Percentiles rank a stretch among this genome's conserved stretches.
These are phyloP conservation scores for Columba livia DNA, from an alignment of 2,113 vertebrate genomes.

Conservation along the genomic window DNA sequence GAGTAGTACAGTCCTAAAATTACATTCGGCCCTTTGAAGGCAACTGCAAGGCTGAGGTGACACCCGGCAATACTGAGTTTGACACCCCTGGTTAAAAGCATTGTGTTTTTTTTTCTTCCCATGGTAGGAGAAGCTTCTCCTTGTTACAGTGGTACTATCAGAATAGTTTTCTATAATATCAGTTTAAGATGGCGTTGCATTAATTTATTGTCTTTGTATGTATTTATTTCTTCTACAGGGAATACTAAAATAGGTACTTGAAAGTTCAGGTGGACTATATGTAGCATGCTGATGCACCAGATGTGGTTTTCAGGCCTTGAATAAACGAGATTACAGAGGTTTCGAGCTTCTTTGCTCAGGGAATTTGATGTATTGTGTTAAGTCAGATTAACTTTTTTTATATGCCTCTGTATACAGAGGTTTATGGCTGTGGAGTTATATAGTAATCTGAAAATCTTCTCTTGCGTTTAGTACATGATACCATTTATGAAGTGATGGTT, in stretches of 20 bases:
- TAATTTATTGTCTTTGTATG: neutral
- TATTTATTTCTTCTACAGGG: neutral
- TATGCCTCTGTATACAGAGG: neutral
- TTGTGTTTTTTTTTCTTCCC: neutral
- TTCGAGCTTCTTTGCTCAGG: neutral
- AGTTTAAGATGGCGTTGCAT: neutral
- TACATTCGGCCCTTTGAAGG: too few species aligned
- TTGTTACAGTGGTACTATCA: accelerated
- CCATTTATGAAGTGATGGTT: neutral
- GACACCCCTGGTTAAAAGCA: too few species aligned
- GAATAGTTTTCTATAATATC: neutral
- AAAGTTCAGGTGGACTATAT: neutral
- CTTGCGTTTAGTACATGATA: neutral
- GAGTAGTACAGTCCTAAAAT: too few species aligned
- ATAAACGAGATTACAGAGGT: constrained; percentile 18
- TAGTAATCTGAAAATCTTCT: neutral
- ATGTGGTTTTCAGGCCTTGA: neutral
- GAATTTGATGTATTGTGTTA: neutral
- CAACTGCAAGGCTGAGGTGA: too few species aligned
- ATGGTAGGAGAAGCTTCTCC: neutral
- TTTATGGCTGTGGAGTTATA: neutral
- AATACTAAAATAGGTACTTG: neutral
- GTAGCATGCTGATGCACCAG: neutral
- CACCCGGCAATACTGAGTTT: too few species aligned
- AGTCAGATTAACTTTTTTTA: neutral